Percentiles rank a stretch among this genome's conserved stretches.
These are phyloP conservation scores for Drosophila rhopaloa DNA, from an alignment of 1,140 invertebrate species.

Conservation along the genomic window DNA sequence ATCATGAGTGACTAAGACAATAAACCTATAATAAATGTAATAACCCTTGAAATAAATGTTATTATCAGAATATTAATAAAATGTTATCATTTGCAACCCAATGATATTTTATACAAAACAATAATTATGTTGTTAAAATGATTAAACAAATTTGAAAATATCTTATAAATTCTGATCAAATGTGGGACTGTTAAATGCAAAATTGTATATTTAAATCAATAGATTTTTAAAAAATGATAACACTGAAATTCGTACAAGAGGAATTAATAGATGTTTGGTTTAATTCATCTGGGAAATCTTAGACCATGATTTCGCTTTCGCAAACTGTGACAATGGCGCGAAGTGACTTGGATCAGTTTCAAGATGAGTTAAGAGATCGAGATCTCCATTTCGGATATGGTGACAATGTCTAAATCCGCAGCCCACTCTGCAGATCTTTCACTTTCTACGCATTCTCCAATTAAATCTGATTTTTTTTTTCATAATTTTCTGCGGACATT, in stretches of 20 bases:
- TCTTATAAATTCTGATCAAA: too few relatives aligned
- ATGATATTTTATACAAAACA: too few relatives aligned
- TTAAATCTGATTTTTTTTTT: conserved; percentile 29
- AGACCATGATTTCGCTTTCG: not conserved
- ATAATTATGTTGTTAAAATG: too few relatives aligned
- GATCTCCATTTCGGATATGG: conserved; percentile 26
- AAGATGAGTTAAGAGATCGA: conserved; percentile 6
- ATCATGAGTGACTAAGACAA: too few relatives aligned
- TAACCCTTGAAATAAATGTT: too few relatives aligned
- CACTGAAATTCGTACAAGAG: too few relatives aligned
- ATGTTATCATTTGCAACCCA: not conserved
- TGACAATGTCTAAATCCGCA: conserved; percentile 20
- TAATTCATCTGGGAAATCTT: not conserved
- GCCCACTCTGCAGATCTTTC: conserved; percentile 33
- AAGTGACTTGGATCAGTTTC: conserved; percentile 1
- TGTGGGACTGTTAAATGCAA: too few relatives aligned
- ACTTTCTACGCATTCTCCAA: conserved; percentile 54
- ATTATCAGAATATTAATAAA: not conserved
- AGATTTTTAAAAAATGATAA: too few relatives aligned
- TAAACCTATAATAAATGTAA: too few relatives aligned
- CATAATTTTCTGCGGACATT: not conserved
- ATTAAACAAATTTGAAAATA: too few relatives aligned
- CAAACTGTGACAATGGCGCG: not conserved
- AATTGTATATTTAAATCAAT: too few relatives aligned
- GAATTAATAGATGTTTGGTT: not conserved